Percentiles rank a stretch among this genome's conserved stretches.
phyloP scores from a whole-genome alignment of 2,888 invertebrate species.

The Seladonia tumulorum region DNA sequence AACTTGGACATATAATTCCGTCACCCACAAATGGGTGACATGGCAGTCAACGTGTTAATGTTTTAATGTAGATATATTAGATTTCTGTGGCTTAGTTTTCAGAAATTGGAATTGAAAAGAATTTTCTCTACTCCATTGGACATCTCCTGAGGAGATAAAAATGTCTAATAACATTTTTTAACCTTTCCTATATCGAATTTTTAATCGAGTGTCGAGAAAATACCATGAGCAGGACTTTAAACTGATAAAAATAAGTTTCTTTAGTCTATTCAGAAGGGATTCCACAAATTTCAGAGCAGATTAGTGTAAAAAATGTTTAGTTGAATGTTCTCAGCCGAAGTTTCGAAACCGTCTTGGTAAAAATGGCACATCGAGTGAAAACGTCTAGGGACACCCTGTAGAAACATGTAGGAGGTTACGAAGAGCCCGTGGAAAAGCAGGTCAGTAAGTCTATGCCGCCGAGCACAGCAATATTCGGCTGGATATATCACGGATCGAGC shows the following conservation, averaged over 20 bases:
- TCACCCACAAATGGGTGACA: no score
- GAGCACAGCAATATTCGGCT: background rate
- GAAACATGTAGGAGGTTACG: conserved; percentile 7
- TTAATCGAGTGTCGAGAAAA: no score
- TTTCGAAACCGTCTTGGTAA: background rate
- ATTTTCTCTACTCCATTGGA: background rate
- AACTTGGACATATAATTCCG: no score
- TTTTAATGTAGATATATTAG: background rate
- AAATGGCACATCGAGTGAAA: background rate
- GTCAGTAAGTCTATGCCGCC: background rate
- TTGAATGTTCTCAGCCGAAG: background rate
- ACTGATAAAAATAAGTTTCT: no score
- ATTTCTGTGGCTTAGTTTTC: background rate
- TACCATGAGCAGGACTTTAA: no score
- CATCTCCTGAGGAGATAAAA: no score
- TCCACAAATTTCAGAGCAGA: no score
- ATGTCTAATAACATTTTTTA: no score
- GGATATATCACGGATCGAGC: background rate
- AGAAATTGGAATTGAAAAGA: background rate
- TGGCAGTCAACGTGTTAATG: no score
- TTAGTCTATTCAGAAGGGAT: no score
- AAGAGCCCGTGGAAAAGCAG: background rate
- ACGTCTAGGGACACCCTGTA: conserved; percentile 2
- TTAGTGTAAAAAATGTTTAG: background rate
- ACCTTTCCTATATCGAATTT: no score